Conservation (phyloP, 1,140 invertebrate genomes). For the Meloidogyne chitwoodi region DNA sequence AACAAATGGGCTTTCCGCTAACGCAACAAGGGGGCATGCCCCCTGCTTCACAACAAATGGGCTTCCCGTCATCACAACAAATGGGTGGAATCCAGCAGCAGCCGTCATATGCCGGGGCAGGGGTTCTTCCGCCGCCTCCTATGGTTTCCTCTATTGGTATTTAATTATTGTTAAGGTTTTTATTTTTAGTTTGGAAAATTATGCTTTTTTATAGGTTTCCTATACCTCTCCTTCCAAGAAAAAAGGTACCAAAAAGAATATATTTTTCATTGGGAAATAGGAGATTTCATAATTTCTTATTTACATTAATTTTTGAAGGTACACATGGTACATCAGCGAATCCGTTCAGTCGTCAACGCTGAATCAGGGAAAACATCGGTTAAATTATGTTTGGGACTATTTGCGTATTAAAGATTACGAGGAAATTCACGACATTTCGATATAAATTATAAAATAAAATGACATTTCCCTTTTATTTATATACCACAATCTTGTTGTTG, state of each 20-base stretch:
- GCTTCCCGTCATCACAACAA: background rate
- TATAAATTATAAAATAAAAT: too few relatives aligned
- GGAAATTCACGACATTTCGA: too few relatives aligned
- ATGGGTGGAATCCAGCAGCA: background rate
- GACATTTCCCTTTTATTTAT: too few relatives aligned
- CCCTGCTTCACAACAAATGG: background rate
- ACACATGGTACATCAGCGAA: background rate
- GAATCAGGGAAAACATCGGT: background rate
- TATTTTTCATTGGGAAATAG: too few relatives aligned
- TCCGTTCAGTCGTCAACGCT: background rate
- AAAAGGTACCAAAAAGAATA: too few relatives aligned
- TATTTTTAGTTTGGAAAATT: too few relatives aligned
- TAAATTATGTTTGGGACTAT: background rate
- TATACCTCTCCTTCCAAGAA: too few relatives aligned
- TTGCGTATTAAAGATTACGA: background rate
- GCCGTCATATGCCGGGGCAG: background rate
- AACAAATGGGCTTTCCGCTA: background rate
- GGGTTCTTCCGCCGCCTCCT: background rate
- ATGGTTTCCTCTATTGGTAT: background rate
- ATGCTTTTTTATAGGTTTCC: too few relatives aligned
- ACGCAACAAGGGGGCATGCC: background rate
- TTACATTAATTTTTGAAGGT: background rate
- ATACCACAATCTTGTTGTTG: too few relatives aligned
- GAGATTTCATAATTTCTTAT: too few relatives aligned
- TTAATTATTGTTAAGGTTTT: background rate